A percentile compares a stretch with the other conserved stretches of the same genome.
Evolutionary conservation across 1,140 invertebrate genomes (phyloP).

Genomic region (Schmidtea mediterranea): DNA sequence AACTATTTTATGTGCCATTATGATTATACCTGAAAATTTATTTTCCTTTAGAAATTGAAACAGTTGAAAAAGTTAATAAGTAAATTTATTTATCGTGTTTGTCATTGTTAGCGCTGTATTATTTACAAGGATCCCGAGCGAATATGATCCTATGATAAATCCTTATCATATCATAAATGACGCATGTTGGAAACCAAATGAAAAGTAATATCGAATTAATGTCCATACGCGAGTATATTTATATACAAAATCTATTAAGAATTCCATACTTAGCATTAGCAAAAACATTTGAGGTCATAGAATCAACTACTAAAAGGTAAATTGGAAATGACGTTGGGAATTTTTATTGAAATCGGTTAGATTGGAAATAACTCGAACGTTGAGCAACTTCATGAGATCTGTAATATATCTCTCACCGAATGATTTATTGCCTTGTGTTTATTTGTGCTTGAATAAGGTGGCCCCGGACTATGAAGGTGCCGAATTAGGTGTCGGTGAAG

Average conservation of each 20-base stretch:
- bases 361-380: conserved; percentile 70
- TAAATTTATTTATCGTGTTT: too few relatives aligned
- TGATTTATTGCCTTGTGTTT: conserved; percentile 62
- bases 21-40: too few relatives aligned
- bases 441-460: conserved; percentile 74
- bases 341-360: too few relatives aligned
- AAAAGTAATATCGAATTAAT: conserved; percentile 33
- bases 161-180: conserved; percentile 67
- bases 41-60: too few relatives aligned
- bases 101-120: too few relatives aligned
- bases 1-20: too few relatives aligned
- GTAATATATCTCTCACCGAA: conserved; percentile 57
- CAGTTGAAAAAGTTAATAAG: too few relatives aligned
- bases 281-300: conserved; percentile 63
- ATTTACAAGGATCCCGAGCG: conserved; percentile 8
- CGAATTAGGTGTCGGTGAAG: conserved; percentile 73
- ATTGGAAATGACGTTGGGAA: too few relatives aligned
- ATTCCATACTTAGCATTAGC: conserved; percentile 73
- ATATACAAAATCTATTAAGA: conserved; percentile 26
- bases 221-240: conserved; percentile 6
- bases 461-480: conserved; percentile 65
- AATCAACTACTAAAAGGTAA: conserved; percentile 45
- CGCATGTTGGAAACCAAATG: conserved; percentile 50
- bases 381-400: conserved; percentile 74
- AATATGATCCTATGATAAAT: conserved; percentile 45